These are phyloP conservation scores for Leucopsar rothschildi DNA, from an alignment of 2,113 vertebrate species.

Conservation along the genomic window DNA sequence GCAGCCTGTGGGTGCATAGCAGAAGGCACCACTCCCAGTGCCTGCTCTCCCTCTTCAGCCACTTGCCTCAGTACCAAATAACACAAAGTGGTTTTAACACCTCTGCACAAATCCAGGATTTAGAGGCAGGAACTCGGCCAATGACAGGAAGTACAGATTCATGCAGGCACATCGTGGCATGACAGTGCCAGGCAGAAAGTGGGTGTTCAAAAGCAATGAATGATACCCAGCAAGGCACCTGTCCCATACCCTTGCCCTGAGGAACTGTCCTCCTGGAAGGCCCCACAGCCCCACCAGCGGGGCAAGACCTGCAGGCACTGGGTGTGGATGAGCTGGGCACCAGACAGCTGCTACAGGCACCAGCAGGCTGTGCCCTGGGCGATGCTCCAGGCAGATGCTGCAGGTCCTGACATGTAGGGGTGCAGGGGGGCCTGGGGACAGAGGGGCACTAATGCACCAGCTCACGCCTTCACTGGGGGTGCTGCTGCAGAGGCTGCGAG, in stretches of 20 bases:
- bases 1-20: neutral
- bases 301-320: too few relatives aligned
- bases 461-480: rapidly evolving
- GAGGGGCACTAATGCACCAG: too few relatives aligned
- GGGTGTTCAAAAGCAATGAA: neutral
- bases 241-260: neutral
- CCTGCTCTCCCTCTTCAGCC: neutral
- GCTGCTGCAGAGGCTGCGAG: neutral
- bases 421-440: too few relatives aligned
- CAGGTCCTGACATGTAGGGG: rapidly evolving
- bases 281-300: rapidly evolving
- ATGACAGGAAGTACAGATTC: neutral
- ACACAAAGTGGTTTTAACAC: neutral
- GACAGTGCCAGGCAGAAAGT: neutral
- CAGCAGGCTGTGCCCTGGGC: neutral
- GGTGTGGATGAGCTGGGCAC: neutral
- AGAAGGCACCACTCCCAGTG: rapidly evolving
- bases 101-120: neutral
- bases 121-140: rapidly evolving
- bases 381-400: neutral
- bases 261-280: neutral
- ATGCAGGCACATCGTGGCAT: rapidly evolving
- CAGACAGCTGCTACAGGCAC: neutral
- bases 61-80: neutral
- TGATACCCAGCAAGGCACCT: neutral